Conservation (phyloP, 1,140 invertebrate species). For the fruit fly (Drosophila melanogaster) region DNA sequence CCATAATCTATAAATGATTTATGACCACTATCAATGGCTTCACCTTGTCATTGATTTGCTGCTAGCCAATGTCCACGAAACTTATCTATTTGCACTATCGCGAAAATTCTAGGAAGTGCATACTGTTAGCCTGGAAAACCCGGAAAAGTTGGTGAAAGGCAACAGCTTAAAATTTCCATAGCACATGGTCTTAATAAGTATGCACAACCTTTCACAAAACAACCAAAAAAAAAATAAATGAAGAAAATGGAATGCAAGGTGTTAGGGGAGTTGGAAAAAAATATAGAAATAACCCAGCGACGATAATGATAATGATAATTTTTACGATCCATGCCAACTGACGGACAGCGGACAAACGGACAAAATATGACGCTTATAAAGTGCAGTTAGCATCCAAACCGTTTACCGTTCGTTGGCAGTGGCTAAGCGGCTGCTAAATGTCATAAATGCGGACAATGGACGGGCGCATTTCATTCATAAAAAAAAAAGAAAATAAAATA, state of each 20-base stretch:
- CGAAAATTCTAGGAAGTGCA: constrained; percentile 20
- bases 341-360: constrained; percentile 31
- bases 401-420: constrained; percentile 57
- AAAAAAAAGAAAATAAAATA: background rate
- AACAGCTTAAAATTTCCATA: constrained; percentile 38
- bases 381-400: constrained; percentile 78
- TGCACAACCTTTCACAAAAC: constrained; percentile 73
- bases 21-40: background rate
- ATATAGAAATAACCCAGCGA: constrained; percentile 16
- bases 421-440: constrained; percentile 66
- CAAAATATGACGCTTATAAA: constrained; percentile 74
- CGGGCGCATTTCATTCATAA: constrained; percentile 56
- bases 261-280: constrained; percentile 1
- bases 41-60: constrained; percentile 3
- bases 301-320: constrained; percentile 79
- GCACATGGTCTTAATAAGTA: constrained; percentile 43
- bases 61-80: background rate
- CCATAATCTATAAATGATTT: background rate
- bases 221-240: background rate
- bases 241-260: constrained; percentile 7
- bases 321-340: constrained; percentile 63
- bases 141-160: constrained; percentile 61
- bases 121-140: constrained; percentile 3
- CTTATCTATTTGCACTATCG: constrained; percentile 3
- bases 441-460: constrained; percentile 67